Base-by-base conservation (phyloP, 1,140 invertebrate species). In the Drosophila hydei region DNA sequence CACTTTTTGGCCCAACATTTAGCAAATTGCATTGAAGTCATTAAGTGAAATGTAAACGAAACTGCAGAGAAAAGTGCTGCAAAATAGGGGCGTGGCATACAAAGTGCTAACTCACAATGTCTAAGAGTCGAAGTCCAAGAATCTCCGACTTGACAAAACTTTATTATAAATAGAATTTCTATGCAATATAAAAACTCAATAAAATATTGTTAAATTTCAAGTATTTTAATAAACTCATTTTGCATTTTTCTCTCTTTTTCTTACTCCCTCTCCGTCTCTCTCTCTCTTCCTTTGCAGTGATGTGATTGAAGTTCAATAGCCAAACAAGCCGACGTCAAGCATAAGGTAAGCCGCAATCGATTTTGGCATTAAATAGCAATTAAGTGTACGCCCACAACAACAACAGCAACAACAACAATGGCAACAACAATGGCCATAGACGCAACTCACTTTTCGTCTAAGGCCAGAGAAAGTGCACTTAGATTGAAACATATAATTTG, bases 201-300 rank as follows among this genome's bases (percentile, higher is more conserved):
- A 1, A 33, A 33, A 33, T 33, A 33, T 33, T 11, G 30, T 33
- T 33, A 33, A 33, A 55, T 65, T 64, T 76, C 62, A 80, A 72
- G 77, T 78, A 56, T 83, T 83, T 71, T 78, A 52, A 71, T 79
- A 77, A 77, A 80, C 73, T 85, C 87, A 85, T 85, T 80, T 74
- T 33, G 67, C 51, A 56, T 68, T 16, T 16, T 8, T 14, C 36
- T 38, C 36, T 70, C 33, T 70, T 30, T 69, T 23, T 47, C 25
- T 71, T 33, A 69, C 27, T 40, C 40, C 54, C 23, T 25, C 21
- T 64, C 16, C 62, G 9, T 19, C 40, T 23, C 43, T 21, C 43
- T 21, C 19, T 47, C 21, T 23, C 45, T 14, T 3, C 2, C 18
- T 63, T 77, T 70, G 30, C 74, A 81, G 77, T 77, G 52, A 79